Base-by-base conservation (phyloP, 2,797 vertebrate species). In the Chaenodraco wilsoni region DNA sequence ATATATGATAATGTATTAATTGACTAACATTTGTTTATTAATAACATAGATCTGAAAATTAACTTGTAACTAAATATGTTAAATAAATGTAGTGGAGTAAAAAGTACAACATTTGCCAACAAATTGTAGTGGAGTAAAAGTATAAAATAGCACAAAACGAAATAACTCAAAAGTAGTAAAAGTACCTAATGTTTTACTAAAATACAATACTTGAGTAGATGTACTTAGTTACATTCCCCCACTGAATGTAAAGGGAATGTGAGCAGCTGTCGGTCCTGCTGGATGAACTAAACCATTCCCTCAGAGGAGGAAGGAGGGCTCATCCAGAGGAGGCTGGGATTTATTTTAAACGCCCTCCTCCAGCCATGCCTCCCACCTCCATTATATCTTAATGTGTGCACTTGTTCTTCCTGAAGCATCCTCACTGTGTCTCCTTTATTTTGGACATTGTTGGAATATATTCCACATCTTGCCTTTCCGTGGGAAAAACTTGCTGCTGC, bases 391-490 rank as follows among this genome's bases (percentile, higher is more conserved):
- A 6, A 37, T 52, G 23, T 17, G 61, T 89, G 83, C 85, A 88
- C 85, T 90, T 90, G 89, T 79, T 83, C 72, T 65, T 81, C 68
- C 59, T 2, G 52, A 73, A 46, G 19, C 73, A 78, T 85, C 84
- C 19, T 62, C 61, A 0, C 40, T n/a, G 16, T 57, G 9, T 64
- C 44, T 58, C 10, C 21, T 19, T 4, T 11, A 21, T 0, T 23
- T 9, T 52, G 19, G 44, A 51, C 68, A 46, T 9, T 66, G 48
- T 37, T 37, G 33, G 8, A 37, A 37, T 37, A 37, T 37, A 37
- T 37, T 37, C 12, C 21, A 16, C 0, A 3, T 31, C 8, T 44
- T 23, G 12, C 8, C 13, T 43, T 23, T 10, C 5, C 16, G 61
- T 62, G 61, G 71, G n/a, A 49, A 52, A 69, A 74, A 68, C 69